Evolutionary conservation across 2,888 invertebrate species (phyloP), one percentile per base, ranked within the genome.

Genomic region (Meliscaeva auricollis): DNA sequence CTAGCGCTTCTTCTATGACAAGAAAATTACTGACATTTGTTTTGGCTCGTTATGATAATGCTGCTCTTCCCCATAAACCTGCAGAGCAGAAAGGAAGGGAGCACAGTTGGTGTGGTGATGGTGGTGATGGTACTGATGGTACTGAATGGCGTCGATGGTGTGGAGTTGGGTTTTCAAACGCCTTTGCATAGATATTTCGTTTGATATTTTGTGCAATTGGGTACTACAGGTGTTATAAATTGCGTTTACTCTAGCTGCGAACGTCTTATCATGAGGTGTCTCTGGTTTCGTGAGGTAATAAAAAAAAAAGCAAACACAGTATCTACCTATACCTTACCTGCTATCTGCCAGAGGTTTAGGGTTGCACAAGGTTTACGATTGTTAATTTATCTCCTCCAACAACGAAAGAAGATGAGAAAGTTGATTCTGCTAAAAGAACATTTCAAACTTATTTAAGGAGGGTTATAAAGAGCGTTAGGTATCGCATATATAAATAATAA

Each of bases 1-100:
- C 58, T 38, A 58, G 38, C 35, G 50, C n/a, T 15, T 48, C 22
- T 50, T 66, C 66, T 35, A 50, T 50, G 66, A 50, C 66, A 50
- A 50, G 35, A 66, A 50, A 66, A 66, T 66, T 66, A 66, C 66
- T 66, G 66, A 20, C 66, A 66, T 66, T 66, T 50, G 66, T 50
- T 50, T 48, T 35, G n/a, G 13, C 35, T 50, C 66, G 50, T 66
- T 66, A 66, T 50, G 32, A 46, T 62, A 62, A 62, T 62, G 15
- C 44, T 62, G 5, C 22, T 62, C n/a, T n/a, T 22, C 8, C 58
- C 11, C 20, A 58, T 11, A 17, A 11, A 15, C 9, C 38, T 9
- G 13, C 3, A 15, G 15, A 56, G n/a, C n/a, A n/a, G n/a, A n/a
- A n/a, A 15, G 0, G 8, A n/a, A 26, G 22, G 30, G 32, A 35